Evolutionary conservation across 2,113 vertebrate genomes (phyloP).

Genomic region (Corythornis vintsioides): DNA sequence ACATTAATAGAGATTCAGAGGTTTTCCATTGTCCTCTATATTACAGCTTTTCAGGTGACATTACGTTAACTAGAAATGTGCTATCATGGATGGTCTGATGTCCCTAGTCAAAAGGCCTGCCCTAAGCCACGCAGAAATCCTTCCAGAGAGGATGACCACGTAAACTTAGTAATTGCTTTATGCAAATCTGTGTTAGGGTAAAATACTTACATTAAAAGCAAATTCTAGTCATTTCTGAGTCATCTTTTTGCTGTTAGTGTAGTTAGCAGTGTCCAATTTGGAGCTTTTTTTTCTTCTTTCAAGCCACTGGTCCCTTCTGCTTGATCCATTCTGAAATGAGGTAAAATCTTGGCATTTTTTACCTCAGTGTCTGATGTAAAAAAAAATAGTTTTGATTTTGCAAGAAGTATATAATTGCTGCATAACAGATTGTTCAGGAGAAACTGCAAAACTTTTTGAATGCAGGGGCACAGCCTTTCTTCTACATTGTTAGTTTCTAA

Average conservation of each 20-base stretch:
- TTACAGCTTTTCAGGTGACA: background rate
- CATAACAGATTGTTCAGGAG: background rate
- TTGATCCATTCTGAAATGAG: background rate
- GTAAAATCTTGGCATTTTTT: background rate
- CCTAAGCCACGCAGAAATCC: slow-evolving; percentile 2
- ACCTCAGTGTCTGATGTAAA: background rate
- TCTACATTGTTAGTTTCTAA: background rate
- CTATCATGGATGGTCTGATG: background rate
- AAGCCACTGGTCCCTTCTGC: background rate
- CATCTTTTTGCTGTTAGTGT: background rate
- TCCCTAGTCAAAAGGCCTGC: background rate
- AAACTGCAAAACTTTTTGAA: slow-evolving; percentile 5
- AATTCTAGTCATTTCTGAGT: slow-evolving; percentile 1
- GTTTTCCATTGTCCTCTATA: background rate
- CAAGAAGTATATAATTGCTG: background rate
- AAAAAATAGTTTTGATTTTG: background rate
- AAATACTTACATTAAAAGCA: slow-evolving; percentile 19
- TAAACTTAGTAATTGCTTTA: slow-evolving; percentile 2
- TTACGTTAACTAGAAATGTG: background rate
- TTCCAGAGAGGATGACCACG: background rate
- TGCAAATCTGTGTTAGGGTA: background rate
- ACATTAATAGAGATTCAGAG: background rate
- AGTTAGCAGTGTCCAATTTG: background rate
- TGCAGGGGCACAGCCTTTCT: background rate
- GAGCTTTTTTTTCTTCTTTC: background rate